Conservation (phyloP, 2,797 vertebrate species). For the Peromyscus nudipes region DNA sequence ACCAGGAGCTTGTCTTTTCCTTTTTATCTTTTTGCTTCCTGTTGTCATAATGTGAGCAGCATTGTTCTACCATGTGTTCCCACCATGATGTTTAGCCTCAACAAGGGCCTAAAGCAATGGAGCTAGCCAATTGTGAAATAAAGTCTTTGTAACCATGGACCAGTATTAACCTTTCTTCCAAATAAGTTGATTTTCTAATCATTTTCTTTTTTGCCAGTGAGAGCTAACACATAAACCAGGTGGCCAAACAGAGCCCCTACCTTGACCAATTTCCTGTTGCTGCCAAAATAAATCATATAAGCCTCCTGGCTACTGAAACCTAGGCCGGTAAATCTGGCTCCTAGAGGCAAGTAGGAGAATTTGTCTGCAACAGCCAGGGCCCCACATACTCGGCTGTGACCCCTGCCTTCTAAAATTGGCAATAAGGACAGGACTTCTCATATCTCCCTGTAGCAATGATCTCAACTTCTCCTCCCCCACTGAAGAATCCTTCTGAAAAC, state of each 20-base stretch:
- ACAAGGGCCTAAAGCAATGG: background rate
- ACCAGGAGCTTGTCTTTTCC: background rate
- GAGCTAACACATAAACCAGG: background rate
- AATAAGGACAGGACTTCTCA: background rate
- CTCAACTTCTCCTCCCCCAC: background rate
- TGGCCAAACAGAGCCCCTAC: background rate
- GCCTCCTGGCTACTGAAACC: background rate
- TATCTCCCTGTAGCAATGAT: background rate
- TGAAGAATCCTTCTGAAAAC: background rate
- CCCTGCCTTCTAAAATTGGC: background rate
- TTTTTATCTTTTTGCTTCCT: background rate
- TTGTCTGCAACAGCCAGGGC: background rate
- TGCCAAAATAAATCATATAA: background rate
- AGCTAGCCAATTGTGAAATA: background rate
- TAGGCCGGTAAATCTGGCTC: background rate
- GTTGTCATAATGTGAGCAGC: background rate
- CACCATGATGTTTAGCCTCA: background rate
- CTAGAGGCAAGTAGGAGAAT: background rate
- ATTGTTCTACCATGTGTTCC: background rate
- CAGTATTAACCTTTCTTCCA: background rate
- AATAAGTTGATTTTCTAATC: background rate
- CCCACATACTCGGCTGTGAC: background rate
- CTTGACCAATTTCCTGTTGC: background rate
- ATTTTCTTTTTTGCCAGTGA: background rate
- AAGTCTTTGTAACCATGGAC: background rate